Percentiles rank a stretch among this genome's conserved stretches.
phyloP scores from a whole-genome alignment of 2,888 invertebrate species.

The Muschampia plurimacula region DNA sequence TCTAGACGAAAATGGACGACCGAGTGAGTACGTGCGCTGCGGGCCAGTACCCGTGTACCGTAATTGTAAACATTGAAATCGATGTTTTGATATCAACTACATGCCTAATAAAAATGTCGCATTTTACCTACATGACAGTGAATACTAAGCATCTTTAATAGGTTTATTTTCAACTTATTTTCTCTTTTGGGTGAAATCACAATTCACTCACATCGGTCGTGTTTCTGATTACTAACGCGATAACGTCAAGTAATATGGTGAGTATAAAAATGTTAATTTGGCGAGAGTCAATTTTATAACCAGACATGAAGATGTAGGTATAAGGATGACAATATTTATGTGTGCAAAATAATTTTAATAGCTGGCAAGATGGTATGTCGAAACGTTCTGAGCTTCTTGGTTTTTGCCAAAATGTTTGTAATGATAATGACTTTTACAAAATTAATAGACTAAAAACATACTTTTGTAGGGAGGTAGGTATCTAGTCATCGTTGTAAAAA shows the following conservation, averaged over 20 bases:
- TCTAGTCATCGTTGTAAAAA: background rate
- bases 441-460: background rate
- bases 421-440: conserved; percentile 1
- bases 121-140: conserved; percentile 46
- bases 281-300: conserved; percentile 4
- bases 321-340: conserved; percentile 1
- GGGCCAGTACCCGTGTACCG: conserved; percentile 59
- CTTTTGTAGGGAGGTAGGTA: background rate
- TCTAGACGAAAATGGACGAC: conserved; percentile 69
- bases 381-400: background rate
- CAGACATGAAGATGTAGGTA: background rate
- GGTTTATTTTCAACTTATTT: conserved; percentile 30
- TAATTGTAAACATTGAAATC: conserved; percentile 50
- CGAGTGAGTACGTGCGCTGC: conserved; percentile 68
- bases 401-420: conserved; percentile 2
- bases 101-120: conserved; percentile 48
- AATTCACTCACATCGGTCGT: conserved; percentile 28
- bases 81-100: conserved; percentile 54
- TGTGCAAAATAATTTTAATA: background rate
- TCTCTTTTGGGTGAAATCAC: conserved; percentile 36
- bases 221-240: conserved; percentile 22
- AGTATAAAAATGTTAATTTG: conserved; percentile 19
- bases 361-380: background rate
- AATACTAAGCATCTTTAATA: conserved; percentile 34
- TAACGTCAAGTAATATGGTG: conserved; percentile 26